Conservation (phyloP, 2,797 vertebrate species). For the Carcharodon carcharias region DNA sequence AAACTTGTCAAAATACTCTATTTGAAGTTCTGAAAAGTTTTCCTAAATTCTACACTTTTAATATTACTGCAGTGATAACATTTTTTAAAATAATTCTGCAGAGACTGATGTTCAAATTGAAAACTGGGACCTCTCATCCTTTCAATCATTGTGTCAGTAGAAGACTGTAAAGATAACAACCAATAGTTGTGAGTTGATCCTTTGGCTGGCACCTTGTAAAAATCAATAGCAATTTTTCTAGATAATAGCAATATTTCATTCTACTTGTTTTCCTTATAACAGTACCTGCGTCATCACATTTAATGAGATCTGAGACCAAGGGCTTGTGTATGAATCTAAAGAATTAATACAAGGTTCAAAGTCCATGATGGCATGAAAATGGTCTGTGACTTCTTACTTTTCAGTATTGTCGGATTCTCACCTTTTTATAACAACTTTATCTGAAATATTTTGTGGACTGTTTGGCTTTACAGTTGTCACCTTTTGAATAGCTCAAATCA, state of each 20-base stretch:
- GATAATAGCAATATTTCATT: slow-evolving; percentile 4
- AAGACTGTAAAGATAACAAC: background rate
- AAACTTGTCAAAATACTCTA: background rate
- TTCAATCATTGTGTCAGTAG: background rate
- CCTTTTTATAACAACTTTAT: background rate
- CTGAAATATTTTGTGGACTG: background rate
- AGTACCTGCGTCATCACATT: background rate
- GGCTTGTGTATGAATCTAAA: background rate
- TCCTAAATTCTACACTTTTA: background rate
- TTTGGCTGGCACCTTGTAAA: background rate
- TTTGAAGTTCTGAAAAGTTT: background rate
- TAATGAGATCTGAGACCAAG: background rate
- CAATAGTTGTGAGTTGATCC: background rate
- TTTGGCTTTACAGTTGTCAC: background rate
- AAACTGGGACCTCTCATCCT: slow-evolving; percentile 1
- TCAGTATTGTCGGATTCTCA: background rate
- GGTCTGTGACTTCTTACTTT: background rate
- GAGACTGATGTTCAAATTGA: background rate
- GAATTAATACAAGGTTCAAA: background rate
- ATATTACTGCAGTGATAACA: background rate
- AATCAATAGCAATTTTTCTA: slow-evolving; percentile 12
- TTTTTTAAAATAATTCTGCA: background rate
- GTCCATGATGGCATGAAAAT: background rate
- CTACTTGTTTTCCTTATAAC: background rate
- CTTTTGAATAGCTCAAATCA: background rate